phyloP scores from a whole-genome alignment of 2,113 vertebrate genomes.

The Collichthys lucidus region DNA sequence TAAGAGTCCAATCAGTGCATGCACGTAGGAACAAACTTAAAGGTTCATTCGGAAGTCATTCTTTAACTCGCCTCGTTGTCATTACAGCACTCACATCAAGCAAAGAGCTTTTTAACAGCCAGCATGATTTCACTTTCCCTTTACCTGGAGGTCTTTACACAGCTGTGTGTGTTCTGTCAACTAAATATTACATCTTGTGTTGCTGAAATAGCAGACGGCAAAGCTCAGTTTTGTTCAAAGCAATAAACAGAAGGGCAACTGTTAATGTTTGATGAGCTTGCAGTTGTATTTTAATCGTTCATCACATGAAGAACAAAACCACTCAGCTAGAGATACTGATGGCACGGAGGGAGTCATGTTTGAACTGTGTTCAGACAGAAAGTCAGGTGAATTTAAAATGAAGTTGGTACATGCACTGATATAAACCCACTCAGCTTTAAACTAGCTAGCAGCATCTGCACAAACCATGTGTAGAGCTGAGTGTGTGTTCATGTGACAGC shows the following conservation, averaged over 20 bases:
- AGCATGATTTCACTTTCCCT: background rate
- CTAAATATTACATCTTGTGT: background rate
- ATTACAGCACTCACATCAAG: background rate
- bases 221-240: background rate
- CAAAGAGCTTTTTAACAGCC: background rate
- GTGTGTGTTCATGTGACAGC: too few relatives aligned
- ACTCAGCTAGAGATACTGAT: background rate
- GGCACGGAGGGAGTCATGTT: background rate
- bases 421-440: too few relatives aligned
- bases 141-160: background rate
- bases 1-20: background rate
- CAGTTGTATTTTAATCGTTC: background rate
- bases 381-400: too few relatives aligned
- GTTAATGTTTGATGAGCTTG: conserved; percentile 6
- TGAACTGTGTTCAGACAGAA: too few relatives aligned
- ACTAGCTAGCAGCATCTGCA: too few relatives aligned
- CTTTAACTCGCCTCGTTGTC: background rate
- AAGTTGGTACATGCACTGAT: too few relatives aligned
- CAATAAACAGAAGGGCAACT: background rate
- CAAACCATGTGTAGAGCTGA: too few relatives aligned
- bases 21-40: background rate
- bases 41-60: background rate
- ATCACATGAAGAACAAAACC: background rate
- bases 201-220: background rate
- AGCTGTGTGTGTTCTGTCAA: background rate